phyloP scores from a whole-genome alignment of 2,113 vertebrate species.

The Anhinga rufa region DNA sequence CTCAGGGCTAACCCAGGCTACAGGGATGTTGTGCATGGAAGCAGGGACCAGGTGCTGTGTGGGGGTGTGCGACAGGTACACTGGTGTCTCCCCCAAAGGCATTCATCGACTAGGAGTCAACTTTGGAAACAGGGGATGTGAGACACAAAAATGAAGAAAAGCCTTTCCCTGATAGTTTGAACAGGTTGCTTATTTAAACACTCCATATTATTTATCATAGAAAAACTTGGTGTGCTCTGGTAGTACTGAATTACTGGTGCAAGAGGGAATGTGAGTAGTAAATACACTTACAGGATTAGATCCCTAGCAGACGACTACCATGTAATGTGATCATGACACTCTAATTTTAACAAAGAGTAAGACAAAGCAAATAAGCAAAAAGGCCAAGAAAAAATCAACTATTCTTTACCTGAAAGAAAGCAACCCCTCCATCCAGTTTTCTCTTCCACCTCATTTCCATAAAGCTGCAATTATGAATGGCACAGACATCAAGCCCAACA shows the following conservation, averaged over 20 bases:
- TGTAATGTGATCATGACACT: neutral
- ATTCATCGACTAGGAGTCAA: neutral
- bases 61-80: neutral
- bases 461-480: neutral
- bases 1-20: neutral
- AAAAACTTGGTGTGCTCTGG: neutral
- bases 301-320: neutral
- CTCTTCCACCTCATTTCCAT: neutral
- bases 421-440: neutral
- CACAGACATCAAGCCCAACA: neutral
- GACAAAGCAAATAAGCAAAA: neutral
- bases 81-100: neutral
- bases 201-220: neutral
- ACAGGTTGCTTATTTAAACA: neutral
- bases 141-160: neutral
- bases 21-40: neutral
- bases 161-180: neutral
- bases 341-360: neutral
- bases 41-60: neutral
- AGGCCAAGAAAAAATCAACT: neutral
- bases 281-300: neutral
- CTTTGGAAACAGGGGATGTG: neutral
- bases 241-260: neutral
- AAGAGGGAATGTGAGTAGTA: neutral
- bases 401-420: neutral